phyloP scores from a whole-genome alignment of 2,113 vertebrate species.

The Ardeotis arabs region DNA sequence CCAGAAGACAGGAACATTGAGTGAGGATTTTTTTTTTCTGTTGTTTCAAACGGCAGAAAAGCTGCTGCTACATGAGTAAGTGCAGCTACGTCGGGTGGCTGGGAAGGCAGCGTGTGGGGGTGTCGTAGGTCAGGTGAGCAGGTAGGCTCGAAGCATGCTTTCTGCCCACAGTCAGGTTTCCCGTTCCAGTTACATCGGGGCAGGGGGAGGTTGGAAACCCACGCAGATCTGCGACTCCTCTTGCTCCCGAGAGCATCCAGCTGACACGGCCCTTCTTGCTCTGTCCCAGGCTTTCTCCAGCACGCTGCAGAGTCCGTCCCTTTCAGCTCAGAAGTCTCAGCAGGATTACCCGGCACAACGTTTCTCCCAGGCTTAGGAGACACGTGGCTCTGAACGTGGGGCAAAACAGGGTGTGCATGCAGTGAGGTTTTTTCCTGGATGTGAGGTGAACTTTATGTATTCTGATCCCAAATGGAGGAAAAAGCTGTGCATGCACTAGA shows the following conservation, averaged over 20 bases:
- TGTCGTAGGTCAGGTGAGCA: not conserved
- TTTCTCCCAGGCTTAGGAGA: not conserved
- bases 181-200: rapidly evolving
- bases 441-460: not conserved
- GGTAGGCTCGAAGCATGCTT: not conserved
- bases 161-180: not conserved
- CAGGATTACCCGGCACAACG: not conserved
- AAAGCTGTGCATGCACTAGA: rapidly evolving
- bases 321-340: not conserved
- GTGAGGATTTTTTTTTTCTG: not conserved
- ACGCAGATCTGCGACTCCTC: no score
- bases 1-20: not conserved
- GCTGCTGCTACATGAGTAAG: not conserved
- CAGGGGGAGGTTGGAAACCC: not conserved
- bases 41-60: not conserved
- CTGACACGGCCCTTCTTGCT: not conserved
- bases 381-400: rapidly evolving
- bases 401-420: rapidly evolving
- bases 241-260: not conserved
- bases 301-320: not conserved
- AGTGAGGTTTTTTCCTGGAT: rapidly evolving
- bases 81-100: not conserved
- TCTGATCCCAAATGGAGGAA: not conserved
- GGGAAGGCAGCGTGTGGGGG: not conserved
- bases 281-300: not conserved